Conservation (phyloP, 2,888 invertebrate genomes). For the Hololepta plana region DNA sequence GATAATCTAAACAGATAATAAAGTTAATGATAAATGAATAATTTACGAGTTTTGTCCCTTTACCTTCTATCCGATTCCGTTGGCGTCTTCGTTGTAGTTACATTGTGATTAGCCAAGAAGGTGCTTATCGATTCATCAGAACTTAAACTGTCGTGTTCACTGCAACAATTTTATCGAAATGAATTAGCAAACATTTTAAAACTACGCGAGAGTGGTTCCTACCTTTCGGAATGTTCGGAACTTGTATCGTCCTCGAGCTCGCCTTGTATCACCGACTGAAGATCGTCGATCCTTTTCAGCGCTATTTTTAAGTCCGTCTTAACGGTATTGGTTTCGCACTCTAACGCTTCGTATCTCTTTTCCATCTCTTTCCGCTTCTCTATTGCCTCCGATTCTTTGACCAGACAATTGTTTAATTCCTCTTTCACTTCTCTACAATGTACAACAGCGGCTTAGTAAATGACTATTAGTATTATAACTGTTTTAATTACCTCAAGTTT, state of each 20-base stretch:
- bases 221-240: conserved; percentile 51
- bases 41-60: too few relatives aligned
- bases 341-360: conserved; percentile 48
- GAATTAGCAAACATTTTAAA: not conserved
- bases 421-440: conserved; percentile 52
- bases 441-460: conserved; percentile 2
- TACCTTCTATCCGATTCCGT: conserved; percentile 11
- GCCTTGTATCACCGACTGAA: conserved; percentile 84
- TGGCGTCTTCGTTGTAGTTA: conserved; percentile 11
- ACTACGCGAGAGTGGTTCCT: too few relatives aligned
- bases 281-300: conserved; percentile 72
- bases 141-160: conserved; percentile 45
- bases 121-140: conserved; percentile 47
- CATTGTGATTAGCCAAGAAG: conserved; percentile 41
- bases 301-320: conserved; percentile 73
- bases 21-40: not conserved
- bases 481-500: conserved; percentile 31
- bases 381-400: conserved; percentile 56
- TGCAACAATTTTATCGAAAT: conserved; percentile 19
- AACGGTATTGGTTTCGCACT: conserved; percentile 51
- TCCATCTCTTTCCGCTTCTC: conserved; percentile 62
- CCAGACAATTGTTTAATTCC: conserved; percentile 49
- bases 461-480: conserved; percentile 1
- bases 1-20: too few relatives aligned
- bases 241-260: conserved; percentile 53